Conservation (phyloP, 2,113 vertebrate genomes). For the Anguilla rostrata region DNA sequence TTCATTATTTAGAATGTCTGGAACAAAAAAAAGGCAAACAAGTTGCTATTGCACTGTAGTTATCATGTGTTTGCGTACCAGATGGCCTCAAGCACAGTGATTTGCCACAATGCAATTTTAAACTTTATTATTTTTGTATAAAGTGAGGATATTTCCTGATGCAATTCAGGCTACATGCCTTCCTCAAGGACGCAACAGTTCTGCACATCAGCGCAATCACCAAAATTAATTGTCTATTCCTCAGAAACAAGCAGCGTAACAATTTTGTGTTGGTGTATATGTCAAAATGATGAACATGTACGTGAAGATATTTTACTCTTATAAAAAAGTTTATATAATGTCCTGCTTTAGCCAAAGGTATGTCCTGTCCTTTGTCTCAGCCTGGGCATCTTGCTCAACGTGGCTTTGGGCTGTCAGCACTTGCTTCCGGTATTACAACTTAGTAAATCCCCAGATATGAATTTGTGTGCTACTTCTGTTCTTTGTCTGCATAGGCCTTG, state of each 20-base stretch:
- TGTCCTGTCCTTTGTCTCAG: neutral
- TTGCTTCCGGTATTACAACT: conserved; percentile 36
- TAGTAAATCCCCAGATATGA: conserved; percentile 34
- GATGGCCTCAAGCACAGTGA: neutral
- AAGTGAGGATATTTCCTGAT: neutral
- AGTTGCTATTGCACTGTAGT: neutral
- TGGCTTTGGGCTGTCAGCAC: conserved; percentile 44
- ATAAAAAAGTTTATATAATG: too few relatives aligned
- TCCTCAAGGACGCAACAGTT: neutral
- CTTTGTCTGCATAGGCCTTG: conserved; percentile 21
- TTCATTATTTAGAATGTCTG: conserved; percentile 2
- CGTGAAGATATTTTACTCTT: too few relatives aligned
- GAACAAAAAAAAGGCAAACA: neutral
- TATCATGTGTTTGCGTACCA: neutral
- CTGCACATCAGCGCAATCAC: neutral
- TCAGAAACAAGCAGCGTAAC: neutral
- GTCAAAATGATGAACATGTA: neutral
- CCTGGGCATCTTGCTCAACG: neutral
- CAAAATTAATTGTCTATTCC: neutral
- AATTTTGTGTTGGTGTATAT: neutral
- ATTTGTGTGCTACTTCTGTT: conserved; percentile 34
- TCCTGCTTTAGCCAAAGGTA: neutral
- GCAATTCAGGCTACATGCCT: neutral
- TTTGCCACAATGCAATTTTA: neutral
- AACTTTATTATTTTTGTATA: too few relatives aligned